These are phyloP conservation scores for Encarsia formosa DNA, from an alignment of 2,888 invertebrate genomes.

Conservation along the genomic window DNA sequence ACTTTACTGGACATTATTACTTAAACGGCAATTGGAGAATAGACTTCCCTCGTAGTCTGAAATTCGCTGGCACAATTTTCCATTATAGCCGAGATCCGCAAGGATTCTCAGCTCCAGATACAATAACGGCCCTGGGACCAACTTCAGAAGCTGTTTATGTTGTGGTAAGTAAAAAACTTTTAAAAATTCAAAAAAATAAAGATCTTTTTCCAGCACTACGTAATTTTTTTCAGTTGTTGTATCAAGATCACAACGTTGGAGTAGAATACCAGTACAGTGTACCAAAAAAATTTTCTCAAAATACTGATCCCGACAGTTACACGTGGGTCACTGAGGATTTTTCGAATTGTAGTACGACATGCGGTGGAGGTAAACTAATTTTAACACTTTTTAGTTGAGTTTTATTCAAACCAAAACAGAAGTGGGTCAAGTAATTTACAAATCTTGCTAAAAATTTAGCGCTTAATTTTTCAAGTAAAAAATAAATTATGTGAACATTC, in stretches of 20 bases:
- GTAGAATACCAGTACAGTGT: constrained; percentile 88
- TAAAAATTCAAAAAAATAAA: neutral
- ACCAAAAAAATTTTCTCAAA: constrained; percentile 66
- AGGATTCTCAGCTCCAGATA: constrained; percentile 81
- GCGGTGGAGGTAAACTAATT: constrained; percentile 75
- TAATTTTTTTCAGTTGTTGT: constrained; percentile 61
- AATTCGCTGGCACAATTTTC: constrained; percentile 81
- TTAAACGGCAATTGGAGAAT: constrained; percentile 94
- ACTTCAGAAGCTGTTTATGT: constrained; percentile 85
- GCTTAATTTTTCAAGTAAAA: no score
- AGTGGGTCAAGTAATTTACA: no score
- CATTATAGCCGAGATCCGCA: constrained; percentile 80
- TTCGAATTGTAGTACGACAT: constrained; percentile 76
- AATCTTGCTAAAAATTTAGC: no score
- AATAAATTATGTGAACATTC: no score
- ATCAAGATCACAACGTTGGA: constrained; percentile 79
- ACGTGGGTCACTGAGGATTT: constrained; percentile 79
- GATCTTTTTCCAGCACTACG: neutral
- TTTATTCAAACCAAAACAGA: no score
- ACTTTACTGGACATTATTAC: constrained; percentile 77
- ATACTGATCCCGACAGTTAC: constrained; percentile 68
- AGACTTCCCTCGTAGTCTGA: constrained; percentile 77
- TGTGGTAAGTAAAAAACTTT: constrained; percentile 59
- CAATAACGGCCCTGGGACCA: constrained; percentile 78
- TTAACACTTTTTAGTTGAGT: neutral